Base-by-base conservation (phyloP, 2,888 invertebrate genomes). In the Idaea straminata region DNA sequence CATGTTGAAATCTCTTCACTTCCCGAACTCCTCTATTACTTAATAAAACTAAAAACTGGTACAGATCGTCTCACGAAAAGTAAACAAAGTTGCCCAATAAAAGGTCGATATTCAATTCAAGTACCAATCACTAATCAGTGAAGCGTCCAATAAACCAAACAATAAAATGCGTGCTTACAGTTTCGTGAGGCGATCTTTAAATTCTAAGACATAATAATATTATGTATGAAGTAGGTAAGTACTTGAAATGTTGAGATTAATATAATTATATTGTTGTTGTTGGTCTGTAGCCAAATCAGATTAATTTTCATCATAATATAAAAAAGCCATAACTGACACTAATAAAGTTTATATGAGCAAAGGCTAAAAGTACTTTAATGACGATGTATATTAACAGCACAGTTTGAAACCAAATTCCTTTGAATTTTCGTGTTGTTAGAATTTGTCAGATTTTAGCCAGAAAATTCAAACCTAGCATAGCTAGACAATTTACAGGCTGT, bases 381-480 rank as follows among this genome's bases (percentile, higher is more conserved):
- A 13, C 13, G 10, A 0, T 47, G 4, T 36, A 3, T 10, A 36
- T 10, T 13, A 47, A 13, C 7, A 47, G 13, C 7, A 47, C 47
- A n/a, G 58, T 10, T 34, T 60, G 35, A 16, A 7, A 64, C 15
- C 35, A 64, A n/a, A n/a, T n/a, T n/a, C n/a, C n/a, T n/a, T n/a
- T n/a, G n/a, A n/a, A 62, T 25, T 25, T 25, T 25, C 25, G 25
- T 25, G 25, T 25, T 25, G 25, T 25, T 3, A 2, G 25, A 25
- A 25, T 25, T 25, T 25, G 25, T 25, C 25, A n/a, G n/a, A n/a
- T n/a, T n/a, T n/a, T n/a, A n/a, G n/a, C n/a, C n/a, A n/a, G n/a
- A n/a, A n/a, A n/a, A n/a, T n/a, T n/a, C n/a, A 25, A 25, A 25
- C 2, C 25, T 25, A 25, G 25, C 25, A 25, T 25, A 25, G 25